These are phyloP conservation scores for Ophioninae sp. DNA, from an alignment of 2,888 invertebrate genomes.

Conservation along the genomic window DNA sequence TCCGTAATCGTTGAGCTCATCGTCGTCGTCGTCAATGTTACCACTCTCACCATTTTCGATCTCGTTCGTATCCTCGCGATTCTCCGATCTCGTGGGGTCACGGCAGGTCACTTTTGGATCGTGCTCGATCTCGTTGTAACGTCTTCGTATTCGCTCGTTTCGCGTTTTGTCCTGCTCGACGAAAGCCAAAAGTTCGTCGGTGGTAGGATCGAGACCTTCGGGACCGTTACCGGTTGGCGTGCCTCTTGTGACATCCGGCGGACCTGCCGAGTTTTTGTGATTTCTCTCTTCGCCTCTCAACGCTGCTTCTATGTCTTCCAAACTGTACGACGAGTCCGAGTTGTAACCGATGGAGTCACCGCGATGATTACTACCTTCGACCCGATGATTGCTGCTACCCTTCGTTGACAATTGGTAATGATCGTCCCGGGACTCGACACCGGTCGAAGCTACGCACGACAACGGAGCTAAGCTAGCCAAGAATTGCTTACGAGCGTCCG, in stretches of 20 bases:
- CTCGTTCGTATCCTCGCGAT: background rate
- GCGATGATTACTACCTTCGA: slow-evolving; percentile 81
- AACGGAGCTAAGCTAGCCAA: slow-evolving; percentile 90
- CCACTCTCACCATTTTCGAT: slow-evolving; percentile 72
- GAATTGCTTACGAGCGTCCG: slow-evolving; percentile 89
- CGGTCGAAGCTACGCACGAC: slow-evolving; percentile 87
- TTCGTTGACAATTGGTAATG: slow-evolving; percentile 83
- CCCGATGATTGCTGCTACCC: slow-evolving; percentile 64
- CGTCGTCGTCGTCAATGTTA: slow-evolving; percentile 91
- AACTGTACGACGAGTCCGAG: slow-evolving; percentile 86
- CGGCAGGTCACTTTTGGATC: slow-evolving; percentile 39
- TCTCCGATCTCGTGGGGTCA: background rate
- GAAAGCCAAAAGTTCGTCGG: slow-evolving; percentile 91
- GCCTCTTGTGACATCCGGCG: slow-evolving; percentile 91
- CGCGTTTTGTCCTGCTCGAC: slow-evolving; percentile 92
- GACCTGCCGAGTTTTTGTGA: slow-evolving; percentile 81
- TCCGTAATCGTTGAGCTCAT: slow-evolving; percentile 95
- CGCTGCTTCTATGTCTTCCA: slow-evolving; percentile 85
- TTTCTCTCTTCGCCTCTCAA: slow-evolving; percentile 81
- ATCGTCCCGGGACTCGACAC: slow-evolving; percentile 84
- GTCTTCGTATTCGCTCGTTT: slow-evolving; percentile 91
- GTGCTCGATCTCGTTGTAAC: slow-evolving; percentile 81
- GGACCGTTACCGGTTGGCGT: slow-evolving; percentile 83
- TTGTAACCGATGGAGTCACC: slow-evolving; percentile 84
- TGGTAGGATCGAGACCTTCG: slow-evolving; percentile 75